Conservation (phyloP, 2,888 invertebrate species). For the Vannuccia rotundouncinata region DNA sequence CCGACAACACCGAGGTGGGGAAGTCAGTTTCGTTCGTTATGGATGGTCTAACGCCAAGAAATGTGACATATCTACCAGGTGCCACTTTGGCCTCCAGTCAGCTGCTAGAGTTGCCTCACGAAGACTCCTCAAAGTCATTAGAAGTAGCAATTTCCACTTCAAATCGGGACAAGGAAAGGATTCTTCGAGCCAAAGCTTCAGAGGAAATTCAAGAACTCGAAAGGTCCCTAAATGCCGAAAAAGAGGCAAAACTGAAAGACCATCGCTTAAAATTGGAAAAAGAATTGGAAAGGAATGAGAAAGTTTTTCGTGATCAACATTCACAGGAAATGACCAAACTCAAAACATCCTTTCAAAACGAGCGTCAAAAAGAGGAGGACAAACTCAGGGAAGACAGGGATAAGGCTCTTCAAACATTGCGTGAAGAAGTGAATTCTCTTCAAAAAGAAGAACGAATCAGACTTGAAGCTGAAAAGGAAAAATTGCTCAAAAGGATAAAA, state of each 20-base stretch:
- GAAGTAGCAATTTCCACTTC: conserved; percentile 28
- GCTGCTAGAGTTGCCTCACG: conserved; percentile 40
- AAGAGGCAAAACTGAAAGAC: not conserved
- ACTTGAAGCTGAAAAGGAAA: conserved; percentile 26
- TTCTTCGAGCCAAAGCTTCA: conserved; percentile 34
- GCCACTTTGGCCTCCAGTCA: not conserved
- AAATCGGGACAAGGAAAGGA: conserved; percentile 30
- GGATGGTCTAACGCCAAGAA: conserved; percentile 27
- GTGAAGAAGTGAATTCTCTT: conserved; percentile 46
- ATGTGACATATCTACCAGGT: not conserved
- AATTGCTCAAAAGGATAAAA: not conserved
- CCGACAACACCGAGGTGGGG: conserved; percentile 5
- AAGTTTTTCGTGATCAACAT: not conserved
- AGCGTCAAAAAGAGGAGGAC: conserved; percentile 8
- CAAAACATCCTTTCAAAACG: not conserved
- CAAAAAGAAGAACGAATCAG: conserved; percentile 43
- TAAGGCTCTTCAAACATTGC: conserved; percentile 45
- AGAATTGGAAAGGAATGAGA: conserved; percentile 43
- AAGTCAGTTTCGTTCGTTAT: conserved; percentile 19
- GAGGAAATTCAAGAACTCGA: conserved; percentile 42
- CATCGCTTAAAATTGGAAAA: conserved; percentile 41
- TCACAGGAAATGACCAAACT: not conserved
- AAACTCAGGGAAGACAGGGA: conserved; percentile 47
- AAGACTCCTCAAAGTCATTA: conserved; percentile 41
- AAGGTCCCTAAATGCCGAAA: not conserved